Percentiles rank a stretch among this genome's conserved stretches.
Conservation (phyloP, 2,888 invertebrate genomes). For the Chrysomela aeneicollis region DNA sequence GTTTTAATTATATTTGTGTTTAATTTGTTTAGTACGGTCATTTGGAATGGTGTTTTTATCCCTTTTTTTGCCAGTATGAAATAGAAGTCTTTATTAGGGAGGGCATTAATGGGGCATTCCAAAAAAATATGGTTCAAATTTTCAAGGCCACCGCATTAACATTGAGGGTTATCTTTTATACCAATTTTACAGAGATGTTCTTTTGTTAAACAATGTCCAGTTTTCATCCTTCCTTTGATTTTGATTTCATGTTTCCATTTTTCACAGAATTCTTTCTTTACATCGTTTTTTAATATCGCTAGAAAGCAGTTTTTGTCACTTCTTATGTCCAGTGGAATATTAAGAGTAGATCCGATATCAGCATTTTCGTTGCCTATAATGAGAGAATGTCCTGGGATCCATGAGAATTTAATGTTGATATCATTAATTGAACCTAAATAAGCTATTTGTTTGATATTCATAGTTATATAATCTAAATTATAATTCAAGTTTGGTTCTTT, state of each 20-base stretch:
- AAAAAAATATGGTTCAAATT: neutral
- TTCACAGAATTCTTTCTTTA: too few relatives aligned
- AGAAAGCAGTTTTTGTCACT: too few relatives aligned
- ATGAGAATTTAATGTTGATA: too few relatives aligned
- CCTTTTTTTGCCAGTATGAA: neutral
- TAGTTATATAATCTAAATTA: too few relatives aligned
- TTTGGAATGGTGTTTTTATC: neutral
- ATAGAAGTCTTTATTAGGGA: neutral
- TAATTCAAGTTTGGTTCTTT: too few relatives aligned
- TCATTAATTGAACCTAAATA: too few relatives aligned
- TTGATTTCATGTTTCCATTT: too few relatives aligned
- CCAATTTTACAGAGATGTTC: slow-evolving; percentile 5
- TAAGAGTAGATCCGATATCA: too few relatives aligned
- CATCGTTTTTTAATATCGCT: too few relatives aligned
- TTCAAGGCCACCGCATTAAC: neutral
- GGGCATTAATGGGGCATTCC: neutral
- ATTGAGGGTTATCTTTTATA: neutral
- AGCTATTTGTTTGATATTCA: too few relatives aligned
- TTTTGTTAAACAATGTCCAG: slow-evolving; percentile 19
- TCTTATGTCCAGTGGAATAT: too few relatives aligned
- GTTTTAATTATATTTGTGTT: slow-evolving; percentile 4
- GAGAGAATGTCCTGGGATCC: neutral
- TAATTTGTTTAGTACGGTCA: neutral
- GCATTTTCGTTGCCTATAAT: neutral
- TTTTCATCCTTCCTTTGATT: too few relatives aligned